Conservation (phyloP, 2,888 invertebrate genomes). For the Metalampra italica region DNA sequence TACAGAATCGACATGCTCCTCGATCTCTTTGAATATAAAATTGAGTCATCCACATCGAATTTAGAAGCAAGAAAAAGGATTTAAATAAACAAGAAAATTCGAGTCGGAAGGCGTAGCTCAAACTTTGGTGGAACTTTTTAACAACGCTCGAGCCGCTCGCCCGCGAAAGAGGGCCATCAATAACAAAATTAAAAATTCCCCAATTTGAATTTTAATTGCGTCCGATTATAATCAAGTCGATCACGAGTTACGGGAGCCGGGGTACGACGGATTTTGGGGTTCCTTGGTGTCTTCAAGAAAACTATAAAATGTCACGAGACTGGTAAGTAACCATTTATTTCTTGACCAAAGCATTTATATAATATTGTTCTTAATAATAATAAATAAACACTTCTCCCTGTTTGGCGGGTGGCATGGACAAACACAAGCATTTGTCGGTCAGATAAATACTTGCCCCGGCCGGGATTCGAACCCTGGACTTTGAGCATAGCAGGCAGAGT, state of each 20-base stretch:
- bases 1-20: too few relatives aligned
- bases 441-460: too few relatives aligned
- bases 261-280: conserved; percentile 23
- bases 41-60: neutral
- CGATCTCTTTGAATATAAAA: neutral
- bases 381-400: too few relatives aligned
- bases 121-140: conserved; percentile 53
- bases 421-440: too few relatives aligned
- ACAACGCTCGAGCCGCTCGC: conserved; percentile 61
- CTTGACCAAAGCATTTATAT: too few relatives aligned
- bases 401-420: too few relatives aligned
- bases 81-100: conserved; percentile 52
- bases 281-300: neutral
- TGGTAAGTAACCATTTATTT: too few relatives aligned
- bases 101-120: neutral
- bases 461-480: too few relatives aligned
- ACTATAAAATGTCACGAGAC: neutral
- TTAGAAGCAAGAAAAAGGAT: conserved; percentile 2
- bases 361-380: too few relatives aligned
- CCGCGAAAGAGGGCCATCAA: conserved; percentile 69
- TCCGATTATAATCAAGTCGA: conserved; percentile 71
- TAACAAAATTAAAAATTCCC: conserved; percentile 76
- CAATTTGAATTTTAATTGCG: conserved; percentile 78
- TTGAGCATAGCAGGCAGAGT: too few relatives aligned
- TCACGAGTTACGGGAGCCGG: conserved; percentile 63